Conservation (phyloP, 1,140 invertebrate species). For the Homarus americanus region DNA sequence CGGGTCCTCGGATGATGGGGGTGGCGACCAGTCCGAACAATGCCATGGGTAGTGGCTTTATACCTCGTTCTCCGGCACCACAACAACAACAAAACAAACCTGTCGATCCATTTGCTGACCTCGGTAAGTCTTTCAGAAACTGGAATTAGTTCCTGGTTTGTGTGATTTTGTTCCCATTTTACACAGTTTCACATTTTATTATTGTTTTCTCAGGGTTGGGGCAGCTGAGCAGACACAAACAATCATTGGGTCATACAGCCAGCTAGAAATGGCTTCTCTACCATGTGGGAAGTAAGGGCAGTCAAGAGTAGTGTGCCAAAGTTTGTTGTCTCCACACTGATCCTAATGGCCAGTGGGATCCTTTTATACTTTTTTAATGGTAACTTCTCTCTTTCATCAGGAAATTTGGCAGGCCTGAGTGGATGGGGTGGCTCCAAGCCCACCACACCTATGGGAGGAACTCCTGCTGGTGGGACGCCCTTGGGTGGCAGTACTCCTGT, state of each 20-base stretch:
- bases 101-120: conserved; percentile 73
- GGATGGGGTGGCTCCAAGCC: conserved; percentile 71
- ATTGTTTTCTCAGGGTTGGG: no score
- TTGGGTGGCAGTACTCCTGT: conserved; percentile 68
- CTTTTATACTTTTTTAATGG: no score
- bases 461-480: conserved; percentile 58
- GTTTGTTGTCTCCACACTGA: no score
- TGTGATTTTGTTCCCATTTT: no score
- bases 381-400: conserved; percentile 23
- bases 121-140: no score
- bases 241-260: no score
- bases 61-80: conserved; percentile 23
- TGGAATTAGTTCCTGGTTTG: no score
- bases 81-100: conserved; percentile 57
- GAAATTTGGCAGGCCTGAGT: conserved; percentile 61
- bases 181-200: not conserved
- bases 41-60: conserved; percentile 23
- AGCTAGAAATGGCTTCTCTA: no score
- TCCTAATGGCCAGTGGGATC: no score
- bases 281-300: no score
- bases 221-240: no score
- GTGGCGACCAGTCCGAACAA: conserved; percentile 47
- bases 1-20: conserved; percentile 47
- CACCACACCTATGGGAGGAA: conserved; percentile 67
- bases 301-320: no score